Evolutionary conservation across 2,888 invertebrate species (phyloP), one percentile per base, ranked within the genome.

Genomic region (Asteroscopus sphinx): DNA sequence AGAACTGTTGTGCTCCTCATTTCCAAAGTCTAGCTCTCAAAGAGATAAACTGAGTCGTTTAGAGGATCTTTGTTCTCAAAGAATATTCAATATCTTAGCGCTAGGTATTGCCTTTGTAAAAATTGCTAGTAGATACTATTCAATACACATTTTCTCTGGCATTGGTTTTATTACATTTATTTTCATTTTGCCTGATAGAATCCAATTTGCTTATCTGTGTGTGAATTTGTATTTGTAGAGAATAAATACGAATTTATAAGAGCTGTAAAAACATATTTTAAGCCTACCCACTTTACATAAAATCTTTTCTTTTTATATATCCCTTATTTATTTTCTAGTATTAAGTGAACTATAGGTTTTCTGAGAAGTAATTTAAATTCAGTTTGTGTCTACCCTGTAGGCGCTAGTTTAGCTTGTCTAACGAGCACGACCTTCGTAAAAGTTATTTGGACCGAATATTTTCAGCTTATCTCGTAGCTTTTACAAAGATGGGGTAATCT

Each of bases 51-150:
- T 52, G 28, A 51, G 36, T 25, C 51, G 48, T 60, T 64, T 63
- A 60, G 66, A 61, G 36, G 21, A 49, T 60, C 56, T 63, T 73
- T 64, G 56, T 75, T 76, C 57, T 47, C 42, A 59, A 64, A 72
- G 61, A 59, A 64, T 72, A 72, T 68, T 68, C 49, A 75, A 61
- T 72, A 52, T 63, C 59, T 54, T 55, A 51, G 28, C 41, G 32
- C 33, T 37, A 49, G n/a, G 32, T 47, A 53, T 47, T 51, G 49
- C 9, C 15, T 73, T 65, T 66, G 61, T 37, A 71, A 67, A 60
- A 57, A 54, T 26, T 25, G 32, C 40, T 33, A 37, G 42, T 30
- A 48, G 66, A 55, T 41, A 66, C 58, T 57, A 66, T 66, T 57
- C 51, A 44, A 28, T 48, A 37, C 47, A 49, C 68, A 39, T 52